Percentiles rank a stretch among this genome's conserved stretches.
phyloP scores from a whole-genome alignment of 37 sponge, comb jelly and placozoan species.

The Amphimedon queenslandica region DNA sequence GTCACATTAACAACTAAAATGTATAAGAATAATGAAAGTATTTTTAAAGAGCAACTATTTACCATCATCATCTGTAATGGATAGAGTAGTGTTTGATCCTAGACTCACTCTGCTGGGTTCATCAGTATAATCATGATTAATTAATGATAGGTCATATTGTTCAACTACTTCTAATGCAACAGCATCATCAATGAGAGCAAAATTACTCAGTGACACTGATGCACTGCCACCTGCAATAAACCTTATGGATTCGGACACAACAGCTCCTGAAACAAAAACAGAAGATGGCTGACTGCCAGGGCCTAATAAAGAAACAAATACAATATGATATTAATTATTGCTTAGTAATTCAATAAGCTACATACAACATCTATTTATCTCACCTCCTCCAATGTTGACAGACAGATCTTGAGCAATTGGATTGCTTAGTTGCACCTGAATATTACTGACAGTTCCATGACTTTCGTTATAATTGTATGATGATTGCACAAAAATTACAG shows the following conservation, averaged over 20 bases:
- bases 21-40: neutral
- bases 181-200: neutral
- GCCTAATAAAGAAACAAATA: neutral
- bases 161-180: neutral
- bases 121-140: neutral
- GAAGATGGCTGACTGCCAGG: neutral
- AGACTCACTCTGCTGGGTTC: neutral
- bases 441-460: neutral
- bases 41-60: neutral
- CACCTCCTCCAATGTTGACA: neutral
- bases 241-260: neutral
- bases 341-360: neutral
- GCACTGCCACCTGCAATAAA: neutral
- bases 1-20: conserved; percentile 1
- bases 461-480: neutral
- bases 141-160: neutral
- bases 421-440: neutral
- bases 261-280: neutral
- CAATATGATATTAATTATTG: neutral
- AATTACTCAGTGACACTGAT: neutral
- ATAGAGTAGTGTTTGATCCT: neutral
- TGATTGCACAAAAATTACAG: neutral
- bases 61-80: conserved; percentile 15
- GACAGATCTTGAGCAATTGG: neutral
- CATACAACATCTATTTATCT: no score